phyloP scores from a whole-genome alignment of 2,888 invertebrate species.

The Morinoia aosen region DNA sequence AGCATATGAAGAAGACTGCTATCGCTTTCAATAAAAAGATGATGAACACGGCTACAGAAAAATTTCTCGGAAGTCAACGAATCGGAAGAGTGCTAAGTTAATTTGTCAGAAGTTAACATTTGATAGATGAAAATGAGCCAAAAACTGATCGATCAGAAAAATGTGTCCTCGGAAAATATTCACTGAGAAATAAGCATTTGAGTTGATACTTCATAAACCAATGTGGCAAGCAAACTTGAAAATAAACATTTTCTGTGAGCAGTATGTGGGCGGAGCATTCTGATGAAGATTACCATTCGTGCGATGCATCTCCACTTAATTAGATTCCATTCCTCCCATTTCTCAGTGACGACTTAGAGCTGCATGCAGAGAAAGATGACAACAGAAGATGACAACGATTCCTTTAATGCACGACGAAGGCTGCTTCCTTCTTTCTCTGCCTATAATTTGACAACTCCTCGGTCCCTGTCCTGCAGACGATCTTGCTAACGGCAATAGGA shows the following conservation, averaged over 20 bases:
- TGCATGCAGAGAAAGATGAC: neutral
- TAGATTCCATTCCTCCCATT: neutral
- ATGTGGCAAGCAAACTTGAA: neutral
- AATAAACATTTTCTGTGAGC: neutral
- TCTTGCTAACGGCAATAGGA: neutral
- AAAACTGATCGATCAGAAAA: neutral
- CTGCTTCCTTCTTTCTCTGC: neutral
- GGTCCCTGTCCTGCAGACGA: neutral
- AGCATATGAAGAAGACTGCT: neutral
- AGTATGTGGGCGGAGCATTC: neutral
- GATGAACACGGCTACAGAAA: neutral
- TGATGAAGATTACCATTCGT: neutral
- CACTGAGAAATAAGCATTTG: neutral
- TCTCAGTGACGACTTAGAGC: neutral
- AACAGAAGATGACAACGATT: neutral
- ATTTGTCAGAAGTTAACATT: too few relatives aligned
- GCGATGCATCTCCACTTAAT: neutral
- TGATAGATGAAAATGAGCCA: neutral
- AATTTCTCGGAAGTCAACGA: neutral
- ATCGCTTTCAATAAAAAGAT: neutral
- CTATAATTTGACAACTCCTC: neutral
- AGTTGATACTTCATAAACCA: neutral
- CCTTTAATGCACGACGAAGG: neutral
- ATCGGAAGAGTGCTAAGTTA: neutral
- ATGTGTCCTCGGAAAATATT: neutral